These are phyloP conservation scores for Cardinalis cardinalis DNA, from an alignment of 2,113 vertebrate genomes.

Conservation along the genomic window DNA sequence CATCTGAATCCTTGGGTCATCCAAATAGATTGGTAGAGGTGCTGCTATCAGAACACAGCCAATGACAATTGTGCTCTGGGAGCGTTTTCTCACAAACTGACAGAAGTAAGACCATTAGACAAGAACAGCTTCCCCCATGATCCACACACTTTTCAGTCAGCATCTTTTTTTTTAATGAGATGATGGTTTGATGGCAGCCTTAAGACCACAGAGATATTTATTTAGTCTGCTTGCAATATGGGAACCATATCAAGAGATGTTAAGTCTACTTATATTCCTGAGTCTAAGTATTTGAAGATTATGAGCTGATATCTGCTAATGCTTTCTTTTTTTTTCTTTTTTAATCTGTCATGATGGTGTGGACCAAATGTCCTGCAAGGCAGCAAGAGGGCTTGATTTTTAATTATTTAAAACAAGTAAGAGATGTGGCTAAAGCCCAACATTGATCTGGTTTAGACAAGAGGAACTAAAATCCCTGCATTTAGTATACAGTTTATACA, in stretches of 20 bases:
- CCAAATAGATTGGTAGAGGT: no score
- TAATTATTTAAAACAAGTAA: not conserved
- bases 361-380: not conserved
- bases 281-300: not conserved
- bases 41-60: not conserved
- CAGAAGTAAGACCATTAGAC: not conserved
- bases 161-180: not conserved
- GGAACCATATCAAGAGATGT: not conserved
- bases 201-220: not conserved
- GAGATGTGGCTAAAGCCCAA: fast-evolving
- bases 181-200: not conserved
- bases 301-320: not conserved
- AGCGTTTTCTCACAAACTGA: not conserved
- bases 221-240: not conserved
- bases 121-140: not conserved
- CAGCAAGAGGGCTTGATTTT: not conserved
- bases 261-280: not conserved
- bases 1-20: not conserved
- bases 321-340: not conserved
- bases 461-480: not conserved
- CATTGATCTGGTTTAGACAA: not conserved
- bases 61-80: not conserved
- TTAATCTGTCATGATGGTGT: not conserved
- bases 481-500: not conserved
- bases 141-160: not conserved